phyloP scores from a whole-genome alignment of 2,797 vertebrate genomes.

The Coendou prehensilis region DNA sequence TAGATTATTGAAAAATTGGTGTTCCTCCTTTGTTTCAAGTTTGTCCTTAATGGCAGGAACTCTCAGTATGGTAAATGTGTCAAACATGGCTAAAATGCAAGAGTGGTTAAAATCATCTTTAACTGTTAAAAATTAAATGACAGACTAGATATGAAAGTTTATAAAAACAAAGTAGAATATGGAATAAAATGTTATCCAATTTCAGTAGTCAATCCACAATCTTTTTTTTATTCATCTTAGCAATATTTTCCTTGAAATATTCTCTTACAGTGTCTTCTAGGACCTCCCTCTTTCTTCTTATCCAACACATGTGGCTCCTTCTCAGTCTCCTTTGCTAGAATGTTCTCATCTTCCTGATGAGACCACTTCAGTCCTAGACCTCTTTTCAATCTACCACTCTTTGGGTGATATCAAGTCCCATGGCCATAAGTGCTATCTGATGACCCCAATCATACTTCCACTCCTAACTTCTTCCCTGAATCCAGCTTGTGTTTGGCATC shows the following conservation, averaged over 20 bases:
- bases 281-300: not conserved
- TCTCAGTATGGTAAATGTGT: not conserved
- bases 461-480: not conserved
- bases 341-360: not conserved
- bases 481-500: not conserved
- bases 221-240: not conserved
- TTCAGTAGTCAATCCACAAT: not conserved
- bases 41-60: not conserved
- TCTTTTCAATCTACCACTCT: not conserved
- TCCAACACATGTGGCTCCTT: not conserved
- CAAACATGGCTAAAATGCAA: not conserved
- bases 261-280: not conserved
- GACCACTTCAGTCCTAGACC: not conserved
- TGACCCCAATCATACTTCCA: not conserved
- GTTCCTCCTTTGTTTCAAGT: not conserved
- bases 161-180: not conserved
- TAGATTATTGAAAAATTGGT: not conserved
- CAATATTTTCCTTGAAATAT: not conserved
- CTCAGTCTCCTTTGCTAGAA: not conserved
- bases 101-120: not conserved
- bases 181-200: not conserved
- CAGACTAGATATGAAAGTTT: not conserved
- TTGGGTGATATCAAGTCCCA: not conserved
- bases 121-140: constrained; percentile 33
- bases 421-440: not conserved